Percentiles rank a stretch among this genome's conserved stretches.
These are phyloP conservation scores for Aphidius colemani DNA, from an alignment of 2,888 invertebrate species.

Conservation along the genomic window DNA sequence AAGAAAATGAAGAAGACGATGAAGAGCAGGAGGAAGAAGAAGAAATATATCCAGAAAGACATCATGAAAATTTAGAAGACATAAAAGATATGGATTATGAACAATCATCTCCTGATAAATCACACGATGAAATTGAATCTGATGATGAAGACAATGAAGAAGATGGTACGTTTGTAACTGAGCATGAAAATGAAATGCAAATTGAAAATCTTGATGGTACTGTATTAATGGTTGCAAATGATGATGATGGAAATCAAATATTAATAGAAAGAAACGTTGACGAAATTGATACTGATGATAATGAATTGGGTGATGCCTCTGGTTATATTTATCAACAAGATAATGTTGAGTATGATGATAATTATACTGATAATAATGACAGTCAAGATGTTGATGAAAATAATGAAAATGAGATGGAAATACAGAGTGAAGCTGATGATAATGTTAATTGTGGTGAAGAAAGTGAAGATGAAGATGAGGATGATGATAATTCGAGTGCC, in stretches of 20 bases:
- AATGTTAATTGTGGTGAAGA: conserved; percentile 23
- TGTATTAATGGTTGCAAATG: conserved; percentile 55
- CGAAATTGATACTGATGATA: conserved; percentile 48
- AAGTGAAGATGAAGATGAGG: conserved; percentile 36
- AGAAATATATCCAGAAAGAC: background rate
- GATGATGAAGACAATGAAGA: conserved; percentile 34
- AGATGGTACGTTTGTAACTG: conserved; percentile 38
- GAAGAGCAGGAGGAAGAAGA: conserved; percentile 14
- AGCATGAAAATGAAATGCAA: conserved; percentile 39
- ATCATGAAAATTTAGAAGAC: background rate
- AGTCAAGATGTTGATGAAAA: conserved; percentile 33
- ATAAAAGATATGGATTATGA: conserved; percentile 21
- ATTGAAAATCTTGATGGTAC: conserved; percentile 54
- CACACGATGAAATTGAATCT: conserved; percentile 22
- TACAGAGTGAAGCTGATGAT: conserved; percentile 23
- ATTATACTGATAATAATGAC: conserved; percentile 40
- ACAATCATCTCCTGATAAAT: conserved; percentile 20
- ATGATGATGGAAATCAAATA: conserved; percentile 55
- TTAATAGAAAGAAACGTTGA: conserved; percentile 50
- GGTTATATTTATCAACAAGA: conserved; percentile 51
- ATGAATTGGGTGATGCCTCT: conserved; percentile 39
- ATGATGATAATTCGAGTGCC: conserved; percentile 48
- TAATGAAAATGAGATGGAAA: conserved; percentile 13
- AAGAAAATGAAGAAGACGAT: conserved; percentile 22
- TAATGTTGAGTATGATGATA: conserved; percentile 43